Percentiles rank a stretch among this genome's conserved stretches.
Evolutionary conservation across 92 coral and sea anemone genomes (phyloP).

Genomic region (Epizoanthus ramosus): DNA sequence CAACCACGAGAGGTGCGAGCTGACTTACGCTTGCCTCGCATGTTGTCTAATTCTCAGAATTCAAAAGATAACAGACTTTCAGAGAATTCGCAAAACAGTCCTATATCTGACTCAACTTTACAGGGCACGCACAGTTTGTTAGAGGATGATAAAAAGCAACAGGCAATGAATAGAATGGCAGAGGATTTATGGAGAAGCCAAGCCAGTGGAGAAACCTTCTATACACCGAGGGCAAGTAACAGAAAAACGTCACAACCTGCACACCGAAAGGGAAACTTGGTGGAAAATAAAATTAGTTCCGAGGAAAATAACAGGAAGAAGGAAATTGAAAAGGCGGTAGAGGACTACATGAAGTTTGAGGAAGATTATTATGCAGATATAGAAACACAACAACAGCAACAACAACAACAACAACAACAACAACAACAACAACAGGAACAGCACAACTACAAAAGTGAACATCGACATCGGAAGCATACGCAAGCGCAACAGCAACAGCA

Average conservation of each 20-base stretch:
- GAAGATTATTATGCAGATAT: neutral
- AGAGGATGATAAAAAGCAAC: conserved; percentile 35
- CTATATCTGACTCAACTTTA: neutral
- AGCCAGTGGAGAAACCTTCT: conserved; percentile 50
- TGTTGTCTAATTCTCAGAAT: neutral
- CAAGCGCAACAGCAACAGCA: too few relatives aligned
- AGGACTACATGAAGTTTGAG: neutral
- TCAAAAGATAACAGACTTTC: neutral
- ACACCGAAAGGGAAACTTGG: neutral
- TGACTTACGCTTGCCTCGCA: neutral
- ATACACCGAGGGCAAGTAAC: neutral
- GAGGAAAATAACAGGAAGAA: neutral
- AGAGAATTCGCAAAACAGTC: neutral
- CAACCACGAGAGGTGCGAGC: neutral
- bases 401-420: neutral
- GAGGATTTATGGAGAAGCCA: conserved; percentile 57
- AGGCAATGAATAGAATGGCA: conserved; percentile 34
- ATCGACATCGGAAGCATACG: too few relatives aligned
- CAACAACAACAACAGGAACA: too few relatives aligned
- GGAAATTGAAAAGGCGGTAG: neutral
- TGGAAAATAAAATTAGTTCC: neutral
- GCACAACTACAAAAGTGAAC: too few relatives aligned
- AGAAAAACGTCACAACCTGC: neutral
- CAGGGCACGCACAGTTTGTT: neutral
- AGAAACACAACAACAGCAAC: neutral